phyloP scores from a whole-genome alignment of 2,888 invertebrate species.

The Unio pictorum region DNA sequence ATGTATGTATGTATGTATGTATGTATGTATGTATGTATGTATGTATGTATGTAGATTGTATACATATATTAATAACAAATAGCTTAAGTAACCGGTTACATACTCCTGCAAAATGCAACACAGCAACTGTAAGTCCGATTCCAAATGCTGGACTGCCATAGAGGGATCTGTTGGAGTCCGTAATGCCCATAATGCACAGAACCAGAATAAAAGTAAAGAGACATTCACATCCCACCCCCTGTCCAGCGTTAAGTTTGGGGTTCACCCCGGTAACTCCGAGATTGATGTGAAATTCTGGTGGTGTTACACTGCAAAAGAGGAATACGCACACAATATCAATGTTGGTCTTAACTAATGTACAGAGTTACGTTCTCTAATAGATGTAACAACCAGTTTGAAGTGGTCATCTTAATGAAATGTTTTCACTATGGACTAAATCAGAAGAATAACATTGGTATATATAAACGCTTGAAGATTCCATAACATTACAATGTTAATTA shows the following conservation, averaged over 20 bases:
- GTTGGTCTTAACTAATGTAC: too few species aligned
- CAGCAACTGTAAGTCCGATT: slow-evolving; percentile 88
- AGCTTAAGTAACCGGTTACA: slow-evolving; percentile 70
- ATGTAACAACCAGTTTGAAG: too few species aligned
- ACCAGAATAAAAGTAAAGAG: slow-evolving; percentile 91
- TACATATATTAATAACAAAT: too few species aligned
- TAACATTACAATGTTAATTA: too few species aligned
- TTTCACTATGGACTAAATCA: too few species aligned
- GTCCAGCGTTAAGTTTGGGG: slow-evolving; percentile 74
- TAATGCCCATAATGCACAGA: slow-evolving; percentile 86
- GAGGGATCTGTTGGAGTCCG: slow-evolving; percentile 85
- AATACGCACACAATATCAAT: too few species aligned
- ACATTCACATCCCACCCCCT: slow-evolving; percentile 87
- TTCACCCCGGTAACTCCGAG: slow-evolving; percentile 49
- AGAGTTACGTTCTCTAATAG: too few species aligned
- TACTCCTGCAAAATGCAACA: slow-evolving; percentile 89
- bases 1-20: not conserved
- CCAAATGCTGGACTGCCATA: slow-evolving; percentile 87
- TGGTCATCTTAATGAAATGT: too few species aligned
- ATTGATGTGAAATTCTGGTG: slow-evolving; percentile 28
- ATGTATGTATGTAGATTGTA: not conserved
- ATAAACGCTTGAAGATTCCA: too few species aligned
- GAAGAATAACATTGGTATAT: too few species aligned
- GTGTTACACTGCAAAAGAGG: slow-evolving; percentile 40
- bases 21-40: not conserved